phyloP scores from a whole-genome alignment of 2,113 vertebrate genomes.

The Saimiri boliviensis region DNA sequence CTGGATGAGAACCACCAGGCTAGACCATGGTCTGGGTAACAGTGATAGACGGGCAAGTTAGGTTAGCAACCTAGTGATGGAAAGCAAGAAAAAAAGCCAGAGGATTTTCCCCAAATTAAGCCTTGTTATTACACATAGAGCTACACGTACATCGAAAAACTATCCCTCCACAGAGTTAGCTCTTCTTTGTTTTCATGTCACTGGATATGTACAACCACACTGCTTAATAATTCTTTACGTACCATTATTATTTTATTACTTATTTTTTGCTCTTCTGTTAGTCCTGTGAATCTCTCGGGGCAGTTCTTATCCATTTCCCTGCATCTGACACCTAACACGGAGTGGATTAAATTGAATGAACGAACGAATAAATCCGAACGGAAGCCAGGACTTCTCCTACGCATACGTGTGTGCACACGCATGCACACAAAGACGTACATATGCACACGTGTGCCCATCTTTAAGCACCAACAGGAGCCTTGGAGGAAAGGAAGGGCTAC shows the following conservation, averaged over 20 bases:
- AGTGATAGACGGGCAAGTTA: not conserved
- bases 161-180: not conserved
- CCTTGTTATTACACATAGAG: fast-evolving
- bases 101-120: not conserved
- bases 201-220: fast-evolving
- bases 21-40: not conserved
- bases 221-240: too few relatives aligned
- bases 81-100: not conserved
- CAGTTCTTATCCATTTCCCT: not conserved
- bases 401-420: not conserved
- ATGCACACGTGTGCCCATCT: fast-evolving
- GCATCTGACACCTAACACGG: not conserved
- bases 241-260: not conserved
- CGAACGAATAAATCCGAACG: not conserved
- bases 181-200: too few relatives aligned
- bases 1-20: not conserved
- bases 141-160: fast-evolving
- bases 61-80: not conserved
- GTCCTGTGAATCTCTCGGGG: not conserved
- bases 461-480: fast-evolving
- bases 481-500: not conserved
- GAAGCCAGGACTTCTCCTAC: not conserved
- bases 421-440: fast-evolving
- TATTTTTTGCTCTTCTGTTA: not conserved
- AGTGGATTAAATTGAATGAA: not conserved